Conservation (phyloP, 2,888 invertebrate species). For the Chloromyia formosa region DNA sequence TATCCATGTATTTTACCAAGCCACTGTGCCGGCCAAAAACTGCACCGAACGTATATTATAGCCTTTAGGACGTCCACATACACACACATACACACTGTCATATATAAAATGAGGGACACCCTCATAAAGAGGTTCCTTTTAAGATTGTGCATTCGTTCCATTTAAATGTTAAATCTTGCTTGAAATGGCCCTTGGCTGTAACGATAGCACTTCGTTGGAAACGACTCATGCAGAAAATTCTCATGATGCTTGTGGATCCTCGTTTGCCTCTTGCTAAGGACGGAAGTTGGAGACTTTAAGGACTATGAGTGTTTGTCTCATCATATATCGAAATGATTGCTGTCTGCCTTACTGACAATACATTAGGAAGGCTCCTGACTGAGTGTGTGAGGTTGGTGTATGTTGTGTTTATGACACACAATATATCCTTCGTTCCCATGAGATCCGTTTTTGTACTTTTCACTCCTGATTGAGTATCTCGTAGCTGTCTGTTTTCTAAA, state of each 20-base stretch:
- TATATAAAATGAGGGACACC: slow-evolving; percentile 44
- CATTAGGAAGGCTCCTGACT: neutral
- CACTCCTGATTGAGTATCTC: slow-evolving; percentile 34
- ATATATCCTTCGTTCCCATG: neutral
- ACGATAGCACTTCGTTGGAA: slow-evolving; percentile 49
- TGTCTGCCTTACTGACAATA: slow-evolving; percentile 42
- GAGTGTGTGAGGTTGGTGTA: neutral
- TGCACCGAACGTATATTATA: no score
- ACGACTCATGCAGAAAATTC: slow-evolving; percentile 50
- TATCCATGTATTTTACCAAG: no score
- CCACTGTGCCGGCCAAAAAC: no score
- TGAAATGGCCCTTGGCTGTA: slow-evolving; percentile 56
- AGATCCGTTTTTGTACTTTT: slow-evolving; percentile 11
- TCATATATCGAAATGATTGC: slow-evolving; percentile 49
- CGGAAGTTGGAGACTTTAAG: neutral
- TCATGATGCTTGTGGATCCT: slow-evolving; percentile 10
- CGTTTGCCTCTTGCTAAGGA: neutral
- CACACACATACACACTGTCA: neutral
- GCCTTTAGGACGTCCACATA: no score
- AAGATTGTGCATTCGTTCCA: slow-evolving; percentile 52
- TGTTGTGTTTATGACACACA: neutral
- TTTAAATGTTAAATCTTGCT: slow-evolving; percentile 64
- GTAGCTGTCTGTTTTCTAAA: slow-evolving; percentile 20
- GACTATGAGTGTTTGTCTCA: slow-evolving; percentile 42
- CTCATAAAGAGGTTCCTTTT: slow-evolving; percentile 47